Percentiles rank a stretch among this genome's conserved stretches.
These are phyloP conservation scores for Abramis brama DNA, from an alignment of 2,113 vertebrate genomes.

Conservation along the genomic window DNA sequence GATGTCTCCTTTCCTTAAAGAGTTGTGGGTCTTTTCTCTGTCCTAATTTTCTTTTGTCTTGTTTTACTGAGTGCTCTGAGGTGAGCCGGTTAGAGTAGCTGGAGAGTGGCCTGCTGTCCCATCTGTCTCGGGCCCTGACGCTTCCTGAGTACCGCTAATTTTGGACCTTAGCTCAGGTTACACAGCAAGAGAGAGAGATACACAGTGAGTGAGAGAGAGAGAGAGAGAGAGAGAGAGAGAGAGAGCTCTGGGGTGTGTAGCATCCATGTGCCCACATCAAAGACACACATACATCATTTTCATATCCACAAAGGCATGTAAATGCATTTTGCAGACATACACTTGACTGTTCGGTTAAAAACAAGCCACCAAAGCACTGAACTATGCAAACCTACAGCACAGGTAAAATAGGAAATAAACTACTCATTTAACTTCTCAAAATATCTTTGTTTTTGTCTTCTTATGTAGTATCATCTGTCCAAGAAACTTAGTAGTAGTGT, in stretches of 20 bases:
- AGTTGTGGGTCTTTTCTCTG: constrained; percentile 42
- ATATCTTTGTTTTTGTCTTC: neutral
- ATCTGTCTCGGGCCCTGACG: constrained; percentile 83
- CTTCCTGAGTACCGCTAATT: constrained; percentile 88
- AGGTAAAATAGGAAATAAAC: neutral
- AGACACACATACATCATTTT: constrained; percentile 26
- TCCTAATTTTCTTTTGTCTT: constrained; percentile 2
- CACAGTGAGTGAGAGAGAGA: constrained; percentile 67
- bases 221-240: no score
- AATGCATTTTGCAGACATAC: constrained; percentile 29
- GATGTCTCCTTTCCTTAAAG: constrained; percentile 51
- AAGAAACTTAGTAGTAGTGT: neutral
- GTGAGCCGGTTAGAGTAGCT: constrained; percentile 67
- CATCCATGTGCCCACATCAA: constrained; percentile 38
- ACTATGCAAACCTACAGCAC: neutral
- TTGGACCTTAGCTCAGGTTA: constrained; percentile 95
- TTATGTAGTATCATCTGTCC: neutral
- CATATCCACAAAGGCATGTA: constrained; percentile 9
- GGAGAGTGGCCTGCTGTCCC: constrained; percentile 80
- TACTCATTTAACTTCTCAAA: neutral
- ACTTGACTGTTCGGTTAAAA: neutral
- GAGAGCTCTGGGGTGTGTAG: constrained; percentile 26
- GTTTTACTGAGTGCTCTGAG: constrained; percentile 59
- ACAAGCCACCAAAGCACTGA: neutral
- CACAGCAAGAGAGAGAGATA: constrained; percentile 81